A percentile compares a stretch with the other conserved stretches of the same genome.
Evolutionary conservation across 1,140 invertebrate species (phyloP).

Genomic region (Drosophila elegans): DNA sequence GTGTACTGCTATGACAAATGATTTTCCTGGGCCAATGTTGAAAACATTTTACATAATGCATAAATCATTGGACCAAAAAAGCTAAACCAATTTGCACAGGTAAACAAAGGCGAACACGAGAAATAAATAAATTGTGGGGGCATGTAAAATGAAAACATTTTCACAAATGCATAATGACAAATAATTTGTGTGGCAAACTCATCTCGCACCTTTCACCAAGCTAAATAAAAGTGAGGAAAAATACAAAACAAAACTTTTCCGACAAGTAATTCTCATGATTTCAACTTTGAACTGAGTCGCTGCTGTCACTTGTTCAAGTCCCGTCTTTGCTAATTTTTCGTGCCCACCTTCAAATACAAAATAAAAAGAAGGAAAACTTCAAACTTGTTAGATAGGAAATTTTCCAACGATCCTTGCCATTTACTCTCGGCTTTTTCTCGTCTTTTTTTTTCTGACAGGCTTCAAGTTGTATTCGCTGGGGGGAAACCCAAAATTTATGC

Average conservation of each 20-base stretch:
- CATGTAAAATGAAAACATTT: constrained; percentile 45
- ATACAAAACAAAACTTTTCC: constrained; percentile 43
- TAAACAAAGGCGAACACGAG: constrained; percentile 34
- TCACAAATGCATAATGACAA: constrained; percentile 55
- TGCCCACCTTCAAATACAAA: constrained; percentile 35
- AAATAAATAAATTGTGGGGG: constrained; percentile 43
- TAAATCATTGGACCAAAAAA: constrained; percentile 13
- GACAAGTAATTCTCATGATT: constrained; percentile 70
- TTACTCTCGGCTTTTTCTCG: constrained; percentile 12
- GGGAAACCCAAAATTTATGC: constrained; percentile 53
- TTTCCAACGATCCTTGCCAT: constrained; percentile 20
- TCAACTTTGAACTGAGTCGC: constrained; percentile 53
- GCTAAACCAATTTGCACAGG: constrained; percentile 12
- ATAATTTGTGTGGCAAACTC: constrained; percentile 53
- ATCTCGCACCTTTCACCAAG: constrained; percentile 40
- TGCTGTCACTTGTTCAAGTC: constrained; percentile 48
- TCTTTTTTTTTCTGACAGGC: constrained; percentile 45
- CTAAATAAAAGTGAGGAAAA: constrained; percentile 14
- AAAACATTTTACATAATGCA: constrained; percentile 40
- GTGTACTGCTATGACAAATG: constrained; percentile 33
- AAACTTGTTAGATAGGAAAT: constrained; percentile 57
- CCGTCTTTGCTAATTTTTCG: constrained; percentile 48
- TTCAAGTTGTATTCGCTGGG: constrained; percentile 56
- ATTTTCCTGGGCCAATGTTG: constrained; percentile 6
- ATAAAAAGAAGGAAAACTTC: constrained; percentile 29